Evolutionary conservation across 2,797 vertebrate species (phyloP).

Genomic region (Perodicticus potto): DNA sequence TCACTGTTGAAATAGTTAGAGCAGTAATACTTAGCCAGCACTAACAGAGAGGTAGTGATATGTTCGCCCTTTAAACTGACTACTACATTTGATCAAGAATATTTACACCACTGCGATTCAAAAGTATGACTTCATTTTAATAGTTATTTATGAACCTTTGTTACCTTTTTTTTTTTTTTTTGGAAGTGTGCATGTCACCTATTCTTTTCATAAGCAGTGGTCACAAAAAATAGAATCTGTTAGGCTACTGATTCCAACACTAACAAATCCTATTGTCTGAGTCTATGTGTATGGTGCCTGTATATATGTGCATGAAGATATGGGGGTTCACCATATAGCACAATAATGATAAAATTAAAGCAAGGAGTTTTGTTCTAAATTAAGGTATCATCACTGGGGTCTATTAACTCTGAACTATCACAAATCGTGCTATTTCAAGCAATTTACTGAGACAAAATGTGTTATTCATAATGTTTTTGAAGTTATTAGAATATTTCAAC

Average conservation of each 20-base stretch:
- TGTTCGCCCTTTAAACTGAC: conserved; percentile 2
- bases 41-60: background rate
- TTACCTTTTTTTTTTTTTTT: background rate
- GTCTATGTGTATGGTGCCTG: background rate
- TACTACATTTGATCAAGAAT: background rate
- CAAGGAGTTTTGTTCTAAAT: background rate
- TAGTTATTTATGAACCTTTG: background rate
- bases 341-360: conserved; percentile 47
- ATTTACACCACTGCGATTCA: background rate
- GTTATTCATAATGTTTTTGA: background rate
- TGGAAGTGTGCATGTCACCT: background rate
- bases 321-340: background rate
- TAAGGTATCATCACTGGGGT: background rate
- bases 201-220: background rate
- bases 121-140: background rate
- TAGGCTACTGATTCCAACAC: conserved; percentile 47
- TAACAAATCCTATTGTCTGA: background rate
- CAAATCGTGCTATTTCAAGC: background rate
- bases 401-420: conserved; percentile 15
- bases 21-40: conserved; percentile 61
- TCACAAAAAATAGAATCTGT: background rate
- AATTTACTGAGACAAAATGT: background rate
- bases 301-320: background rate
- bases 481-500: conserved; percentile 26
- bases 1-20: conserved; percentile 71